A percentile compares a stretch with the other conserved stretches of the same genome.
Evolutionary conservation across 2,797 vertebrate species (phyloP).

Genomic region (Gadopsis marmoratus): DNA sequence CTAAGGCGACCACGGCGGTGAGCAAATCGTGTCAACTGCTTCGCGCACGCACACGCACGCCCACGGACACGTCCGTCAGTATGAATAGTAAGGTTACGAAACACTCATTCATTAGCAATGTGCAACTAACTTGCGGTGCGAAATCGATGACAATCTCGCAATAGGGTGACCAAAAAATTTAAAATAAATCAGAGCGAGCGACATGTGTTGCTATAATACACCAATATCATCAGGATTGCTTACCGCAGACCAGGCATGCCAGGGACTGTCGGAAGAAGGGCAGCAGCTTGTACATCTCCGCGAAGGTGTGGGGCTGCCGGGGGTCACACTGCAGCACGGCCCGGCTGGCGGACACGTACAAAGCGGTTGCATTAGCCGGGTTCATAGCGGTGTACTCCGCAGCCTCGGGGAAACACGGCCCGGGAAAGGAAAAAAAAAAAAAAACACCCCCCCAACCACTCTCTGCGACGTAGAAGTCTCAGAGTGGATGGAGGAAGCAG

Average conservation of each 20-base stretch:
- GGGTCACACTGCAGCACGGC: constrained; percentile 96
- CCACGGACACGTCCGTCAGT: constrained; percentile 47
- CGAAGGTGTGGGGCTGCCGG: constrained; percentile 90
- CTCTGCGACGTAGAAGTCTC: constrained; percentile 34
- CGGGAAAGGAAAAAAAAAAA: constrained; percentile 23
- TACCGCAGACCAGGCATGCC: constrained; percentile 94
- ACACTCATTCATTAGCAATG: background rate
- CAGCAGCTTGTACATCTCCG: constrained; percentile 93
- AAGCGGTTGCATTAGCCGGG: constrained; percentile 93
- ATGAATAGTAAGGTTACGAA: constrained; percentile 27
- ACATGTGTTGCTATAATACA: background rate
- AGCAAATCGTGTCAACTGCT: constrained; percentile 60
- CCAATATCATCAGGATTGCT: constrained; percentile 28
- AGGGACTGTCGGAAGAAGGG: constrained; percentile 96
- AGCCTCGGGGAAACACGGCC: constrained; percentile 77
- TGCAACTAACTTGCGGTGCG: fast-evolving
- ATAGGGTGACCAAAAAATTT: background rate
- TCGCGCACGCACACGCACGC: constrained; percentile 40
- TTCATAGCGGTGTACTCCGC: constrained; percentile 90
- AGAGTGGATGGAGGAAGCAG: constrained; percentile 22
- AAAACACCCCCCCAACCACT: constrained; percentile 49
- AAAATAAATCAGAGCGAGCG: no score
- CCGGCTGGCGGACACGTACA: constrained; percentile 97
- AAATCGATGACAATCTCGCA: background rate
- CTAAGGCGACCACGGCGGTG: constrained; percentile 71